Evolutionary conservation across 2,888 invertebrate genomes (phyloP).

Genomic region (Hirtodrosophila alboralis): DNA sequence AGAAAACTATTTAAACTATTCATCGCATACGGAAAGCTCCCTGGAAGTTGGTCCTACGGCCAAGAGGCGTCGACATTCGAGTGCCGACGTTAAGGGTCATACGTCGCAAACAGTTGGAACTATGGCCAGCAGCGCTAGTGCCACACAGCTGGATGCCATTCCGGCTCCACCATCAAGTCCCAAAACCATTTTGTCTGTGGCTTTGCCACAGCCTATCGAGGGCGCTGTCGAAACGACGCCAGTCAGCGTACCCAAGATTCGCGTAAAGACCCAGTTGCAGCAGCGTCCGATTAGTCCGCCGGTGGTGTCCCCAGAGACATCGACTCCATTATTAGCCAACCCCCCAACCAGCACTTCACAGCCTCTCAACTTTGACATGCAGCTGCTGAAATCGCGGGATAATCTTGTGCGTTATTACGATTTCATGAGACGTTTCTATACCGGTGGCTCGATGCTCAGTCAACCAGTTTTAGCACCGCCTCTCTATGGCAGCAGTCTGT

Average conservation of each 20-base stretch:
- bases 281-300: constrained; percentile 76
- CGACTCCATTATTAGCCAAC: constrained; percentile 4
- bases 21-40: constrained; percentile 82
- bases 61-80: constrained; percentile 71
- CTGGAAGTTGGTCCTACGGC: constrained; percentile 75
- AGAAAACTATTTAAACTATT: constrained; percentile 79
- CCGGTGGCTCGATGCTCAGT: constrained; percentile 60
- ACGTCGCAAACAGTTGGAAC: constrained; percentile 31
- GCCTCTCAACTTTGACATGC: constrained; percentile 66
- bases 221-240: constrained; percentile 35
- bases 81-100: constrained; percentile 63
- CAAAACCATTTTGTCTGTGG: constrained; percentile 9
- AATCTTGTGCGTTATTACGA: constrained; percentile 82
- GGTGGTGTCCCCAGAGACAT: constrained; percentile 12
- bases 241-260: constrained; percentile 72
- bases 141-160: constrained; percentile 20
- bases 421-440: constrained; percentile 82
- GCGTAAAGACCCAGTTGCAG: constrained; percentile 77
- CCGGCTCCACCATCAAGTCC: constrained; percentile 27
- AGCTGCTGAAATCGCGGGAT: constrained; percentile 78
- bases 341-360: constrained; percentile 11
- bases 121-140: constrained; percentile 34
- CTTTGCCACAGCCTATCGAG: constrained; percentile 4
- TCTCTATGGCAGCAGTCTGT: constrained; percentile 62
- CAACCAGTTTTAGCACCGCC: constrained; percentile 74